Evolutionary conservation across 2,797 vertebrate genomes (phyloP).

Genomic region (Phrynocephalus vlangalii): DNA sequence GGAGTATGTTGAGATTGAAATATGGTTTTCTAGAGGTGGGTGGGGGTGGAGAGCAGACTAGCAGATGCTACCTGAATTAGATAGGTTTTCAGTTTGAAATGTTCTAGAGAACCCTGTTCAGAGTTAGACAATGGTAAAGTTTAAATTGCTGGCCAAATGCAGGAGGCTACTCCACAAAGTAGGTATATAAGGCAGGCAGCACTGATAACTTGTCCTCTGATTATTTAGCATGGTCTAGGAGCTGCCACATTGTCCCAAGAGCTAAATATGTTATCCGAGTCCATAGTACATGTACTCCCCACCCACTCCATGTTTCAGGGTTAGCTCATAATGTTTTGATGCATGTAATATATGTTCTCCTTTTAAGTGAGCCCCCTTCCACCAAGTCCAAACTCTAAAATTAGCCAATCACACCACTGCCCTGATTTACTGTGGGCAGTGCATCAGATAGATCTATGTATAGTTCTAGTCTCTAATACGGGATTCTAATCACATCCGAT

Average conservation of each 20-base stretch:
- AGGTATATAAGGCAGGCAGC: neutral
- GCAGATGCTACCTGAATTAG: neutral
- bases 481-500: neutral
- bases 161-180: neutral
- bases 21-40: too few relatives aligned
- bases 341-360: neutral
- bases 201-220: slow-evolving; percentile 18
- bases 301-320: too few relatives aligned
- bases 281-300: neutral
- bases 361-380: neutral
- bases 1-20: neutral
- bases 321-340: neutral
- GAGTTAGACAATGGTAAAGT: slow-evolving; percentile 11
- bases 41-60: neutral
- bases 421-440: neutral
- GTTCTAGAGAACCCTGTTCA: too few relatives aligned
- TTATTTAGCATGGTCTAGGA: slow-evolving; percentile 5
- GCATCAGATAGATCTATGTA: neutral
- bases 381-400: neutral
- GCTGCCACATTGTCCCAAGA: neutral
- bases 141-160: slow-evolving; percentile 5
- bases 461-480: slow-evolving; percentile 7
- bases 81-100: slow-evolving; percentile 21
- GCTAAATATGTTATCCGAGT: neutral
- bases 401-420: neutral